A percentile compares a stretch with the other conserved stretches of the same genome.
Evolutionary conservation across 2,888 invertebrate genomes (phyloP).

Genomic region (Endomychus coccineus): DNA sequence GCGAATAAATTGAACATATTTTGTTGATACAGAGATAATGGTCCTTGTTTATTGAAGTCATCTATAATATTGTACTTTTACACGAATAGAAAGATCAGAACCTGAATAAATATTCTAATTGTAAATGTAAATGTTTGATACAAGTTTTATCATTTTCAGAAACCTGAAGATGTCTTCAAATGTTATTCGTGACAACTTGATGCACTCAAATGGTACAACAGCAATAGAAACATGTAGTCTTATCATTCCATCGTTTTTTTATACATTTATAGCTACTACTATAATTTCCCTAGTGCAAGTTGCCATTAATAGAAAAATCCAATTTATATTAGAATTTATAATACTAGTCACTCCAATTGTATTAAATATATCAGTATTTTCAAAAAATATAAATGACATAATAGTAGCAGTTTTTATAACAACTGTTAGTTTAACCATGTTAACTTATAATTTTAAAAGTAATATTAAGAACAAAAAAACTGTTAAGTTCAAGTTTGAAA

Average conservation of each 20-base stretch:
- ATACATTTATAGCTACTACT: slow-evolving; percentile 32
- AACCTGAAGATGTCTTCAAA: background rate
- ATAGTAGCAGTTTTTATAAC: background rate
- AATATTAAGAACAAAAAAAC: background rate
- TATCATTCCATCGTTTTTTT: slow-evolving; percentile 36
- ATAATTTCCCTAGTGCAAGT: slow-evolving; percentile 27
- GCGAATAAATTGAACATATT: too few species aligned
- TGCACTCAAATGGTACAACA: slow-evolving; percentile 51
- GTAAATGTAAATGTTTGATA: too few species aligned
- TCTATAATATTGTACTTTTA: too few species aligned
- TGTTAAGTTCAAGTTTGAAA: slow-evolving; percentile 5
- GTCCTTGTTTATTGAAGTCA: too few species aligned
- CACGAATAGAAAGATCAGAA: too few species aligned
- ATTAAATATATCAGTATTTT: slow-evolving; percentile 49
- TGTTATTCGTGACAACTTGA: slow-evolving; percentile 45
- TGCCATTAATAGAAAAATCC: slow-evolving; percentile 9
- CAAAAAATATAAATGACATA: slow-evolving; percentile 34
- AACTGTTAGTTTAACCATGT: slow-evolving; percentile 2
- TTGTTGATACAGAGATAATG: too few species aligned
- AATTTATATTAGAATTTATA: slow-evolving; percentile 49
- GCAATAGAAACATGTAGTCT: slow-evolving; percentile 45
- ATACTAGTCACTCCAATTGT: slow-evolving; percentile 51
- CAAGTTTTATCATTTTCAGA: background rate
- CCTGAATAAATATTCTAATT: too few species aligned
- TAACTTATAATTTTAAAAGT: background rate